Base-by-base conservation (phyloP, 1,140 invertebrate genomes). In the Cotesia glomerata region DNA sequence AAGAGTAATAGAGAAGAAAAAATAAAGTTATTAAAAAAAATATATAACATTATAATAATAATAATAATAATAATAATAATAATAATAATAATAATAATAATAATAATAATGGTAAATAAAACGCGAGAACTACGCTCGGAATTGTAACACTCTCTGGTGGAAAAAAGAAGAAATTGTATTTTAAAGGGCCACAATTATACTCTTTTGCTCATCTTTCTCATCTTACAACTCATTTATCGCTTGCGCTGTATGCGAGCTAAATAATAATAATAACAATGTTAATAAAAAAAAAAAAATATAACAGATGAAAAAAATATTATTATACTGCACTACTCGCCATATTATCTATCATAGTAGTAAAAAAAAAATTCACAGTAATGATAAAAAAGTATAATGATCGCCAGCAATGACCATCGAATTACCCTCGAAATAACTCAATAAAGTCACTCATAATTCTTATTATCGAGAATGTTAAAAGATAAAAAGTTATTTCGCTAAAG, bases 1-100 rank as follows among this genome's bases (percentile, higher is more conserved):
- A 51, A 51, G 39, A 66, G 26, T 51, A 66, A 51, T 66, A 16
- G 16, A 51, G 49, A 16, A 14, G 64, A 49, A 66, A 35, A 51
- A 35, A 45, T 45, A 74, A 68, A 68, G 34, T 62, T 34, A 77
- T 69, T 66, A 73, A 69, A 45, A 72, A 71, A 32, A 69, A 71
- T 45, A 5, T 9, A 11, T 45, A 45, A 11, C 2, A 73, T 26
- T 26, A 61, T 7, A 18, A 16, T 5, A 34, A 69, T 8, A 51
- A 49, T 1, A 61, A 65, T 51, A 64, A 45, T 13, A 71, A 65
- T 36, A 58, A 68, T 32, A 64, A 63, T 45, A 63, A 69, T 18
- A 14, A 16, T 16, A n/a, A n/a, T n/a, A 51, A 49, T 1, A 61
- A 65, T 51, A 64, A 45, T 13, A 71, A 65, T 36, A 58, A 68